Conservation (phyloP, 1,140 invertebrate genomes). For the Lasaia peninsularis region DNA sequence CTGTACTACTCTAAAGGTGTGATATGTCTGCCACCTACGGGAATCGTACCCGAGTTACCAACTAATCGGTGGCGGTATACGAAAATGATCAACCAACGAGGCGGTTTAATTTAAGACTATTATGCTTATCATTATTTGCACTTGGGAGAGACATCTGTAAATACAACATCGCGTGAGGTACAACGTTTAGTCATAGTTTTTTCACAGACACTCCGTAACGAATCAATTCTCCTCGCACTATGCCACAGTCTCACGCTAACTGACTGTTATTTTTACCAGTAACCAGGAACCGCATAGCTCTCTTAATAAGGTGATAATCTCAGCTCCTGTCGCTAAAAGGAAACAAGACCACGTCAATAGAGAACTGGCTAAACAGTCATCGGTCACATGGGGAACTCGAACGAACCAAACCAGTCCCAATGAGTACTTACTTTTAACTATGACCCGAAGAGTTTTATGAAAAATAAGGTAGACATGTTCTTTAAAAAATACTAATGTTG, state of each 20-base stretch:
- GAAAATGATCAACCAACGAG: no score
- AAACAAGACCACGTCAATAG: constrained; percentile 35
- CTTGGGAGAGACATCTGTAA: no score
- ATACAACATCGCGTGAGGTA: no score
- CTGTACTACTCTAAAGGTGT: no score
- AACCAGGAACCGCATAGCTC: constrained; percentile 27
- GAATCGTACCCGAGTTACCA: no score
- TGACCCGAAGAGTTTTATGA: constrained; percentile 33
- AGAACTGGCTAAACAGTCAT: constrained; percentile 42
- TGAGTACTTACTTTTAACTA: constrained; percentile 34
- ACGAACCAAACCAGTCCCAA: constrained; percentile 51
- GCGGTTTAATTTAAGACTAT: no score
- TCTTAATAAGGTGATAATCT: constrained; percentile 24
- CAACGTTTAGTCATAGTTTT: no score
- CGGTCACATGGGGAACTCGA: constrained; percentile 41
- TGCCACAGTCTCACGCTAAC: constrained; percentile 18
- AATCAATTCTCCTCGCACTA: neutral
- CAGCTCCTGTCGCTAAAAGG: constrained; percentile 13
- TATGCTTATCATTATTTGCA: no score
- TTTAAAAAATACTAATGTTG: no score
- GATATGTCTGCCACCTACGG: no score
- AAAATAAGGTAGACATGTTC: neutral
- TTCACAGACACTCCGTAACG: neutral
- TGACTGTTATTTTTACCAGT: constrained; percentile 23
- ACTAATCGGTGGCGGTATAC: no score